Percentiles rank a stretch among this genome's conserved stretches.
phyloP scores from a whole-genome alignment of 2,888 invertebrate genomes.

The Emmelina monodactyla region DNA sequence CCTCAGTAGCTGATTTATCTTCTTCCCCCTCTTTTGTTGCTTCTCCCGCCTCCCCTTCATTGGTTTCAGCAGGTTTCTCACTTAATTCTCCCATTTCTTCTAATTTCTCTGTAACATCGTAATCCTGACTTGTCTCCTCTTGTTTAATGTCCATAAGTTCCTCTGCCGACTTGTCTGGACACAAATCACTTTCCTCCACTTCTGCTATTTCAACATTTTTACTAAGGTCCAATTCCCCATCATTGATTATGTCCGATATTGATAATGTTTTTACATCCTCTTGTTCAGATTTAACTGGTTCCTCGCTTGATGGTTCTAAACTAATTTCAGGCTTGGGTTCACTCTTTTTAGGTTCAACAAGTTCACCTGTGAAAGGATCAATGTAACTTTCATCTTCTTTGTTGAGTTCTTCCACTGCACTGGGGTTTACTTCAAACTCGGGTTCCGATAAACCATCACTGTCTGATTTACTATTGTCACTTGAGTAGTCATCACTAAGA shows the following conservation, averaged over 20 bases:
- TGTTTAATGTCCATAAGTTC: slow-evolving; percentile 47
- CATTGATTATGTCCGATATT: slow-evolving; percentile 57
- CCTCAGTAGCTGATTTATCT: slow-evolving; percentile 45
- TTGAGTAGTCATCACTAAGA: slow-evolving; percentile 55
- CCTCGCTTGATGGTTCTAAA: background rate
- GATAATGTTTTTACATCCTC: slow-evolving; percentile 49
- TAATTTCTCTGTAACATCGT: slow-evolving; percentile 68
- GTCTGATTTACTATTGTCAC: slow-evolving; percentile 48
- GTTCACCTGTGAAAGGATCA: slow-evolving; percentile 59
- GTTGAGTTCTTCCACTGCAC: slow-evolving; percentile 49
- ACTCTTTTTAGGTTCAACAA: slow-evolving; percentile 34
- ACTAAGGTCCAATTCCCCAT: slow-evolving; percentile 48
- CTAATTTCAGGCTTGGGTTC: slow-evolving; percentile 9
- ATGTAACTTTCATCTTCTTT: slow-evolving; percentile 59
- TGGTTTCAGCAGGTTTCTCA: slow-evolving; percentile 44
- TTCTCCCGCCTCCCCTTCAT: slow-evolving; percentile 29
- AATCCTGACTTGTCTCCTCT: slow-evolving; percentile 56
- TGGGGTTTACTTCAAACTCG: slow-evolving; percentile 56
- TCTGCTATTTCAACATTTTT: slow-evolving; percentile 61
- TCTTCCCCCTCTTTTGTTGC: slow-evolving; percentile 24
- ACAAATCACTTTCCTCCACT: slow-evolving; percentile 49
- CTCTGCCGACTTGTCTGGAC: slow-evolving; percentile 46
- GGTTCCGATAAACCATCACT: slow-evolving; percentile 61
- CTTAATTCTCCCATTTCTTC: slow-evolving; percentile 70
- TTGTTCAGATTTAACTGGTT: slow-evolving; percentile 11